phyloP scores from a whole-genome alignment of 30 jellyfish, hydroid and myxozoan genomes.

The Pseudorhiza aurosa region DNA sequence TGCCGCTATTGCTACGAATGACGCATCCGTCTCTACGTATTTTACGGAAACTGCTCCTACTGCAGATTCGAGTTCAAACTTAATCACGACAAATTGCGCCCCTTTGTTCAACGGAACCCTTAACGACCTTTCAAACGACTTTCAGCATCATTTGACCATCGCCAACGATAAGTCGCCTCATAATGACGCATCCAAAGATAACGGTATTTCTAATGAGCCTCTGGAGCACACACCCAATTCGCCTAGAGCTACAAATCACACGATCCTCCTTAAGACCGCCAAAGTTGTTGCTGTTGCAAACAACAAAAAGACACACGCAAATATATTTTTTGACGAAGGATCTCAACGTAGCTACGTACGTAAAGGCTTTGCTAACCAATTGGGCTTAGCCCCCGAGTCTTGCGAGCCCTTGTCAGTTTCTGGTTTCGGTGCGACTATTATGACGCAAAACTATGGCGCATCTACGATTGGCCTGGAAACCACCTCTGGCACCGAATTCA shows the following conservation, averaged over 20 bases:
- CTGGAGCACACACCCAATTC: conserved; percentile 7
- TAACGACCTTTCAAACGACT: background rate
- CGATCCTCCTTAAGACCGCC: conserved; percentile 2
- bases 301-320: background rate
- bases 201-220: conserved; percentile 3
- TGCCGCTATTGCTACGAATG: conserved; percentile 3
- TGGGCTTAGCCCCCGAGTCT: conserved; percentile 29
- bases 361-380: conserved; percentile 25
- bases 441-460: conserved; percentile 25
- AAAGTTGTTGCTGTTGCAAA: conserved; percentile 9
- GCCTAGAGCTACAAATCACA: background rate
- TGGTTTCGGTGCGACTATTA: conserved; percentile 40
- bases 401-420: conserved; percentile 43
- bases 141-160: background rate
- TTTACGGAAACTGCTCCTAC: background rate
- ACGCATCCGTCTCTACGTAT: background rate
- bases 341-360: conserved; percentile 37
- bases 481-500: conserved; percentile 32
- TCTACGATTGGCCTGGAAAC: conserved; percentile 50
- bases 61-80: background rate
- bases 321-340: conserved; percentile 21
- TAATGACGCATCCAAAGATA: background rate
- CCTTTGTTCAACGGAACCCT: background rate
- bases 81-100: conserved; percentile 18
- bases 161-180: background rate